phyloP scores from a whole-genome alignment of 2,888 invertebrate genomes.

The Ophion costatus region DNA sequence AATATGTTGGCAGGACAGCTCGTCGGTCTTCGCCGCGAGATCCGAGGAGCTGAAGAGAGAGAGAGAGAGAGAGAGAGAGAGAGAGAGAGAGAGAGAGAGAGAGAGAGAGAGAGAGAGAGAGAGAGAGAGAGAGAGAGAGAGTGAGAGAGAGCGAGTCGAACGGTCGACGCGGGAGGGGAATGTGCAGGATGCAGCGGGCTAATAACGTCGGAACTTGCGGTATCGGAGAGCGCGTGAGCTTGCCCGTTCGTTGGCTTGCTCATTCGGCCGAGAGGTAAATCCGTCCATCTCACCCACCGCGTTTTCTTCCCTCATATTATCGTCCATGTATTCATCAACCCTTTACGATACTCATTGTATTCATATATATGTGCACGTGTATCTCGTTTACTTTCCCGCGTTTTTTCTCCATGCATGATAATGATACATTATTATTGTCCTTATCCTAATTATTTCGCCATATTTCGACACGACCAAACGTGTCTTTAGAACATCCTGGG shows the following conservation, averaged over 20 bases:
- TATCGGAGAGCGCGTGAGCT: conserved; percentile 50
- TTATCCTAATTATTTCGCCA: not conserved
- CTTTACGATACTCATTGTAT: conserved; percentile 12
- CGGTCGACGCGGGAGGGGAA: not conserved
- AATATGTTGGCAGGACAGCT: conserved; percentile 79
- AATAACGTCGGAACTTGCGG: conserved; percentile 60
- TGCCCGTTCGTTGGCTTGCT: conserved; percentile 18
- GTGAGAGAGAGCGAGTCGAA: not conserved
- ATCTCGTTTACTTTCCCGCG: not conserved
- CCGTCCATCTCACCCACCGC: conserved; percentile 20
- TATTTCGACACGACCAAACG: not conserved
- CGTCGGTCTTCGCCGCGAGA: conserved; percentile 73
- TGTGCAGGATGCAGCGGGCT: conserved; percentile 54
- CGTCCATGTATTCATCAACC: conserved; percentile 28
- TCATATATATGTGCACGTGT: not conserved
- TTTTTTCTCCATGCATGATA: not conserved
- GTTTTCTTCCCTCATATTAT: conserved; percentile 7
- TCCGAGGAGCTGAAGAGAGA: conserved; percentile 42
- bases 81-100: no score
- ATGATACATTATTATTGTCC: not conserved
- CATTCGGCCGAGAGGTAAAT: conserved; percentile 40
- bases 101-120: conserved; percentile 23
- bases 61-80: no score
- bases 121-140: conserved; percentile 16
- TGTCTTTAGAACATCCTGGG: not conserved